Evolutionary conservation across 92 coral and sea anemone species (phyloP).

Genomic region (Epizoanthus ramosus): DNA sequence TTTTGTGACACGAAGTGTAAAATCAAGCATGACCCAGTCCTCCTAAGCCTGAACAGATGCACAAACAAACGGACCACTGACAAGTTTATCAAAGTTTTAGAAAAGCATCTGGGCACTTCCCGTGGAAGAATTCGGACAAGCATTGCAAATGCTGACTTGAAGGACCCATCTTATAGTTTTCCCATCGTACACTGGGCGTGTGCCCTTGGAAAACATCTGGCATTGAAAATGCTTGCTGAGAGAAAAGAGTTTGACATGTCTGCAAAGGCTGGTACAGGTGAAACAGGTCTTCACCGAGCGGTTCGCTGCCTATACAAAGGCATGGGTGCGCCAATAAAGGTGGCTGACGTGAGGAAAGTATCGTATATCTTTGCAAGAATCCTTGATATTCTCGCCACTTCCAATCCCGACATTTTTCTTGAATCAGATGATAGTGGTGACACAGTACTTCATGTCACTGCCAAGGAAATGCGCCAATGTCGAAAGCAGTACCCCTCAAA

Average conservation of each 20-base stretch:
- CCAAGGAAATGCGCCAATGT: slow-evolving; percentile 26
- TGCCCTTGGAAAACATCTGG: slow-evolving; percentile 38
- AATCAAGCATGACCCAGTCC: not conserved
- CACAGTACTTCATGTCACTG: slow-evolving; percentile 33
- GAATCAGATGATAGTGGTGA: slow-evolving; percentile 33
- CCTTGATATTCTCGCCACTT: slow-evolving; percentile 11
- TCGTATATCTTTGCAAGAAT: slow-evolving; percentile 29
- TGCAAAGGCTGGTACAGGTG: slow-evolving; percentile 36
- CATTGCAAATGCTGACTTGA: slow-evolving; percentile 16
- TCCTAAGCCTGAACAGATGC: slow-evolving; percentile 35
- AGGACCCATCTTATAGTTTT: slow-evolving; percentile 32
- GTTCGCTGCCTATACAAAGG: slow-evolving; percentile 40
- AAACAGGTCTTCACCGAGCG: slow-evolving; percentile 35
- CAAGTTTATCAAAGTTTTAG: slow-evolving; percentile 10
- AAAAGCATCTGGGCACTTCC: slow-evolving; percentile 16
- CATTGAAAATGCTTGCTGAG: slow-evolving; percentile 1
- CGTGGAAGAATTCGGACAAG: slow-evolving; percentile 12
- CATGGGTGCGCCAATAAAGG: slow-evolving; percentile 30
- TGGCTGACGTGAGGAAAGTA: slow-evolving; percentile 1
- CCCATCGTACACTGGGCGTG: slow-evolving; percentile 44
- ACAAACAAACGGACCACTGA: slow-evolving; percentile 15
- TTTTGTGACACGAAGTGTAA: slow-evolving; percentile 35
- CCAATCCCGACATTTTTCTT: slow-evolving; percentile 1
- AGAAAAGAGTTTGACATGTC: slow-evolving; percentile 24
- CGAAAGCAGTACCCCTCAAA: not conserved